Conservation (phyloP, 2,888 invertebrate genomes). For the Schrankia costaestrigalis region DNA sequence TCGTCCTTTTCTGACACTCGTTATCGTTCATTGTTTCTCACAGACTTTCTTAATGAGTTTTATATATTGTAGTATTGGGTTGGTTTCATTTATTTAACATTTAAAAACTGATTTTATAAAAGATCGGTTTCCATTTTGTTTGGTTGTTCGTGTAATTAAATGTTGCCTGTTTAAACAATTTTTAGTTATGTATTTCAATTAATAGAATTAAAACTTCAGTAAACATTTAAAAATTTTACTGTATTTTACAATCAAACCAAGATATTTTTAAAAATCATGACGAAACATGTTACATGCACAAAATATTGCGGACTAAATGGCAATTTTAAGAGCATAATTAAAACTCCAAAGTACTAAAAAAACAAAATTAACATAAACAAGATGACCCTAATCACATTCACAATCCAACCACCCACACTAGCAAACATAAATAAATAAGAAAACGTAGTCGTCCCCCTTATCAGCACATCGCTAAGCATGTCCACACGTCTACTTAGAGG, state of each 20-base stretch:
- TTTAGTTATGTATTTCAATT: too few relatives aligned
- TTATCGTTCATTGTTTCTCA: slow-evolving; percentile 38
- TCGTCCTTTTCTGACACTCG: slow-evolving; percentile 53
- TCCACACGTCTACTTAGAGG: slow-evolving; percentile 60
- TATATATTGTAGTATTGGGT: slow-evolving; percentile 19
- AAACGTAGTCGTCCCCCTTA: slow-evolving; percentile 51
- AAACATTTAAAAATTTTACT: too few relatives aligned
- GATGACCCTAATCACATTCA: slow-evolving; percentile 8
- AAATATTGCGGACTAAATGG: too few relatives aligned
- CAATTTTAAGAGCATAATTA: not conserved
- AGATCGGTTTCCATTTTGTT: too few relatives aligned
- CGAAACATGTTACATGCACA: too few relatives aligned
- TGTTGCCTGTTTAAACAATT: too few relatives aligned
- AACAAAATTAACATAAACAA: not conserved
- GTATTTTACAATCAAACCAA: too few relatives aligned
- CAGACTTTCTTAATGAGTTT: slow-evolving; percentile 28
- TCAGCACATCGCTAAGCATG: slow-evolving; percentile 71
- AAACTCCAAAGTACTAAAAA: not conserved
- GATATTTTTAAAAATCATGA: too few relatives aligned
- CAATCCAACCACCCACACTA: slow-evolving; percentile 16
- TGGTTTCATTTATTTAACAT: slow-evolving; percentile 4
- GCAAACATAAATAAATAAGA: slow-evolving; percentile 36
- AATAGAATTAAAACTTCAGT: too few relatives aligned
- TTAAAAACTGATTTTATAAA: too few relatives aligned
- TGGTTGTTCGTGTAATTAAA: too few relatives aligned